phyloP scores from a whole-genome alignment of 2,113 vertebrate genomes.

The Balaeniceps rex region DNA sequence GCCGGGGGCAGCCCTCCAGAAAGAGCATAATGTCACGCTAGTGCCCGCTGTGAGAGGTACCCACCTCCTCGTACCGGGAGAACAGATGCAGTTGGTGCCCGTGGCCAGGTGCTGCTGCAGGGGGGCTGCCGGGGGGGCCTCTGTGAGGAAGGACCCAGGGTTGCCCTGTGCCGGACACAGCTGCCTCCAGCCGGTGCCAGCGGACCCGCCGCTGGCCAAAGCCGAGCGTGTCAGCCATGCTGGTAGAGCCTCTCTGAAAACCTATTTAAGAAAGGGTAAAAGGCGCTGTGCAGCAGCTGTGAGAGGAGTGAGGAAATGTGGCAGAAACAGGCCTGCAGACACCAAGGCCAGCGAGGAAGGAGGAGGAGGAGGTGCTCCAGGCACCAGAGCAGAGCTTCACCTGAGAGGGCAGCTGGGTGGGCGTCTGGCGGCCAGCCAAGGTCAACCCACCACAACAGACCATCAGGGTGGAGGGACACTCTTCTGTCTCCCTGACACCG shows the following conservation, averaged over 20 bases:
- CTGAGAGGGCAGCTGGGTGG: not conserved
- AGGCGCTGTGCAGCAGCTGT: not conserved
- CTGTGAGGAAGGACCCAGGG: not conserved
- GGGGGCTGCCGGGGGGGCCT: fast-evolving
- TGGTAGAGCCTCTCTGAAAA: not conserved
- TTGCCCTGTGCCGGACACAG: not conserved
- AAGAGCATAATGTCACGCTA: not conserved
- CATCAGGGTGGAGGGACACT: not conserved
- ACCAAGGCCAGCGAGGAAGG: not conserved
- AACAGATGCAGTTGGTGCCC: not conserved
- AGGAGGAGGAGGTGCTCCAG: not conserved
- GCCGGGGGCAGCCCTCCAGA: not conserved
- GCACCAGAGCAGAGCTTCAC: not conserved
- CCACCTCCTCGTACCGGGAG: not conserved
- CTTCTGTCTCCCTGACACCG: not conserved
- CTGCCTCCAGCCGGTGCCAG: not conserved
- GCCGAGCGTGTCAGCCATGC: fast-evolving
- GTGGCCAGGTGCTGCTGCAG: not conserved
- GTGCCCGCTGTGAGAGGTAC: not conserved
- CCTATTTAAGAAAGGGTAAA: not conserved
- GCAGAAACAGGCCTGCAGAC: not conserved
- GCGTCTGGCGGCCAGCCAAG: not conserved
- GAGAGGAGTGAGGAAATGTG: not conserved
- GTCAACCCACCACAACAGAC: not conserved
- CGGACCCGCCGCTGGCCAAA: not conserved